A percentile compares a stretch with the other conserved stretches of the same genome.
These are phyloP conservation scores for Cephus sareptanus DNA, from an alignment of 2,888 invertebrate genomes.

Conservation along the genomic window DNA sequence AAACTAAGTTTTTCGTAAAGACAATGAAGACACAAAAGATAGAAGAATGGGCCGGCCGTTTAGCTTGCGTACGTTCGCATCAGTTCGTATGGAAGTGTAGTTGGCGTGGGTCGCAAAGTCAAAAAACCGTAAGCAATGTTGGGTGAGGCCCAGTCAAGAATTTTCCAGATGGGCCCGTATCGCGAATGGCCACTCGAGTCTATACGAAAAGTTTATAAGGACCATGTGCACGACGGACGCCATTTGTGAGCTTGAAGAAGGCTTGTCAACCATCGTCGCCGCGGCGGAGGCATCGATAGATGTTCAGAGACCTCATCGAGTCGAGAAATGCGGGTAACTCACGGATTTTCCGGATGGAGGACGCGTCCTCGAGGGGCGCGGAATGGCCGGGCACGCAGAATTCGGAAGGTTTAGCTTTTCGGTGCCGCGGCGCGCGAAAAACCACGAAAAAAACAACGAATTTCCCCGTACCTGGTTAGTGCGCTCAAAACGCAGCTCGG, in stretches of 20 bases:
- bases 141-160: neutral
- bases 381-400: conserved; percentile 39
- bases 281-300: conserved; percentile 47
- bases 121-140: neutral
- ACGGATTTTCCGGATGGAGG: conserved; percentile 41
- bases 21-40: neutral
- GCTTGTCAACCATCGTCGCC: conserved; percentile 56
- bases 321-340: conserved; percentile 43
- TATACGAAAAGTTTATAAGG: conserved; percentile 27
- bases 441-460: conserved; percentile 61
- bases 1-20: neutral
- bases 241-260: conserved; percentile 55
- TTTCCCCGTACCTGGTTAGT: conserved; percentile 75
- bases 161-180: neutral
- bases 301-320: conserved; percentile 40
- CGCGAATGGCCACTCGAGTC: neutral
- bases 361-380: conserved; percentile 40
- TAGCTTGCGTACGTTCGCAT: neutral
- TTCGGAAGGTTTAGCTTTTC: conserved; percentile 44
- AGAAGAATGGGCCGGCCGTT: neutral
- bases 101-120: neutral
- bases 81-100: neutral
- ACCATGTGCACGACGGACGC: conserved; percentile 60
- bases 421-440: conserved; percentile 49
- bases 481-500: conserved; percentile 78